Percentiles rank a stretch among this genome's conserved stretches.
phyloP scores from a whole-genome alignment of 2,113 vertebrate species.

The Ciconia boyciana region DNA sequence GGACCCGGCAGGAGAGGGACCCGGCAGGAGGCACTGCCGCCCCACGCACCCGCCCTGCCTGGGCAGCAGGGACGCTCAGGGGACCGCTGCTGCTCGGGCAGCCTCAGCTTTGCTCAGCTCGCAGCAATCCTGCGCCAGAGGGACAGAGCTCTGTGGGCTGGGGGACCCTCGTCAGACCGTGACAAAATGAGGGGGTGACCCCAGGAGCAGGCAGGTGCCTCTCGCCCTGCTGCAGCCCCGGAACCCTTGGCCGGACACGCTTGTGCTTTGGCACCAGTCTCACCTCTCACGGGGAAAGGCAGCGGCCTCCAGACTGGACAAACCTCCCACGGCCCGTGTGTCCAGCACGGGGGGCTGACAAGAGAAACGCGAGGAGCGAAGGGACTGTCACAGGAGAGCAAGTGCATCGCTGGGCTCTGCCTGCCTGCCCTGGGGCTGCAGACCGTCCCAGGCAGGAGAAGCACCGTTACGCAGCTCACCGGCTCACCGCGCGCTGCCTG shows the following conservation, averaged over 20 bases:
- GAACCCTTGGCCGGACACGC: neutral
- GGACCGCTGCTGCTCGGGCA: fast-evolving
- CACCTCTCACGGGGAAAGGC: neutral
- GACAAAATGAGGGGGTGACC: fast-evolving
- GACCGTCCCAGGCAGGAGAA: neutral
- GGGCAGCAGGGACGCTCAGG: neutral
- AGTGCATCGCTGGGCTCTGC: fast-evolving
- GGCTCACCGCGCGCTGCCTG: fast-evolving
- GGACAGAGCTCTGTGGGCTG: neutral
- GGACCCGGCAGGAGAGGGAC: neutral
- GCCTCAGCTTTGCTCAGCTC: neutral
- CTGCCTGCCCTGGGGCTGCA: too few species aligned
- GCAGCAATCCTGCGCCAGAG: fast-evolving
- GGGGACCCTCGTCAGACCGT: neutral
- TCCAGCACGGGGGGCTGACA: neutral
- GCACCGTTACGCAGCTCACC: neutral
- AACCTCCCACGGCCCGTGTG: fast-evolving
- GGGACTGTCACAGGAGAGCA: fast-evolving
- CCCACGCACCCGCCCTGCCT: too few species aligned
- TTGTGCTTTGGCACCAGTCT: neutral
- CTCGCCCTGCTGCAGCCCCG: neutral
- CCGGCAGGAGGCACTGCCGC: neutral
- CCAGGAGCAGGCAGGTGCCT: neutral
- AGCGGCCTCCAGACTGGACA: neutral
- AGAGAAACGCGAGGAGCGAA: neutral